Conservation (phyloP, 2,113 vertebrate genomes). For the Zosterops japonicus region DNA sequence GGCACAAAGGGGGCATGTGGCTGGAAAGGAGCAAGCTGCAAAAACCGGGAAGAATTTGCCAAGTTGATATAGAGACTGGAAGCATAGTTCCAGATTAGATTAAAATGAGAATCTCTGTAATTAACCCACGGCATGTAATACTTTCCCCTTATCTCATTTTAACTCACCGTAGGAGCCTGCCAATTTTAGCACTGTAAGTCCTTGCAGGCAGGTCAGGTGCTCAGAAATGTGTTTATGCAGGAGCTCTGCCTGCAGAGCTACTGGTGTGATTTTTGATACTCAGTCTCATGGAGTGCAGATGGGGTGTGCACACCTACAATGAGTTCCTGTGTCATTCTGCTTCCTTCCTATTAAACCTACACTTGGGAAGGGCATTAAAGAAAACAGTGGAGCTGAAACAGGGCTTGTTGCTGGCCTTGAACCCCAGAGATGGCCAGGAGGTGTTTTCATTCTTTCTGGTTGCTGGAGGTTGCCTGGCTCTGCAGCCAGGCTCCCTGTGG, state of each 20-base stretch:
- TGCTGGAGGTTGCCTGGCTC: background rate
- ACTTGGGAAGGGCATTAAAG: background rate
- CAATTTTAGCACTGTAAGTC: slow-evolving; percentile 3
- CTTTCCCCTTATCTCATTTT: slow-evolving; percentile 39
- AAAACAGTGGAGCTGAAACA: background rate
- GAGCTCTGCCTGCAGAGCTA: background rate
- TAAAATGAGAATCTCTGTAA: slow-evolving; percentile 15
- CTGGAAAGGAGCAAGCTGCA: background rate
- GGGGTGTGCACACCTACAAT: fast-evolving
- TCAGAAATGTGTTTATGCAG: background rate
- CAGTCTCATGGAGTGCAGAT: fast-evolving
- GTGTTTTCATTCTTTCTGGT: background rate
- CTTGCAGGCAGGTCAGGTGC: background rate
- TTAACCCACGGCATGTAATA: background rate
- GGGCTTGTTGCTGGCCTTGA: background rate
- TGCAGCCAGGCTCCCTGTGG: background rate
- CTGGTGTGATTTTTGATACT: background rate
- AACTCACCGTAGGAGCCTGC: background rate
- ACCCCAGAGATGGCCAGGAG: background rate
- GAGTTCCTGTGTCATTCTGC: background rate
- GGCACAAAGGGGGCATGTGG: background rate
- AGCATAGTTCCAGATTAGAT: slow-evolving; percentile 6
- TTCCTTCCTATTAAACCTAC: background rate
- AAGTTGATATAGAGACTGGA: background rate
- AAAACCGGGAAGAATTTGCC: background rate